phyloP scores from a whole-genome alignment of 2,888 invertebrate species.

The Tinea pellionella region DNA sequence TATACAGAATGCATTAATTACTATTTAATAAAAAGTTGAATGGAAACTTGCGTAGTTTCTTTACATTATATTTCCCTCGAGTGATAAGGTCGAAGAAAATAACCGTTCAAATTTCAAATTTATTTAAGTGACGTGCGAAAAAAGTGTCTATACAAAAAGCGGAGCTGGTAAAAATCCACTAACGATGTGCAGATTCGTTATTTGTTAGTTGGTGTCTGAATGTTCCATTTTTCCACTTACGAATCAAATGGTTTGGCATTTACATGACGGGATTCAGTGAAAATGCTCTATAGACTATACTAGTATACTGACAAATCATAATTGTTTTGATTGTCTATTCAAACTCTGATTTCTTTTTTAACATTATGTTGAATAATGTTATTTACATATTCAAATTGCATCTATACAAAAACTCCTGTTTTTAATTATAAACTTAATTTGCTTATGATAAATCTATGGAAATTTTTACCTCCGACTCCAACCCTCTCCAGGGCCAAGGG shows the following conservation, averaged over 20 bases:
- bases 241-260: not conserved
- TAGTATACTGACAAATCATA: too few species aligned
- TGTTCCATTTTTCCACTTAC: not conserved
- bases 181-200: conserved; percentile 5
- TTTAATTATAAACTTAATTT: conserved; percentile 71
- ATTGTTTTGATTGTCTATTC: too few species aligned
- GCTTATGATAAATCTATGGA: conserved; percentile 70
- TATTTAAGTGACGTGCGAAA: conserved; percentile 3
- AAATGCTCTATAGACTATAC: not conserved
- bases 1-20: not conserved
- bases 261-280: not conserved
- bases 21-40: conserved; percentile 4
- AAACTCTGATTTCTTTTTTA: conserved; percentile 6
- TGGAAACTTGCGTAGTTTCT: not conserved
- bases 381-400: conserved; percentile 67
- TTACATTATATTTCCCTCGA: too few species aligned
- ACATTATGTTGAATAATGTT: conserved; percentile 33
- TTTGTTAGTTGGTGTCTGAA: not conserved
- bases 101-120: not conserved
- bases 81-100: too few species aligned
- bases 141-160: not conserved
- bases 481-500: conserved; percentile 64
- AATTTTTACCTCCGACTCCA: conserved; percentile 64
- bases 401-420: conserved; percentile 68
- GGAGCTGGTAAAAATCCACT: not conserved